Conservation (phyloP, 2,113 vertebrate genomes). For the Gymnocephalus cernua region DNA sequence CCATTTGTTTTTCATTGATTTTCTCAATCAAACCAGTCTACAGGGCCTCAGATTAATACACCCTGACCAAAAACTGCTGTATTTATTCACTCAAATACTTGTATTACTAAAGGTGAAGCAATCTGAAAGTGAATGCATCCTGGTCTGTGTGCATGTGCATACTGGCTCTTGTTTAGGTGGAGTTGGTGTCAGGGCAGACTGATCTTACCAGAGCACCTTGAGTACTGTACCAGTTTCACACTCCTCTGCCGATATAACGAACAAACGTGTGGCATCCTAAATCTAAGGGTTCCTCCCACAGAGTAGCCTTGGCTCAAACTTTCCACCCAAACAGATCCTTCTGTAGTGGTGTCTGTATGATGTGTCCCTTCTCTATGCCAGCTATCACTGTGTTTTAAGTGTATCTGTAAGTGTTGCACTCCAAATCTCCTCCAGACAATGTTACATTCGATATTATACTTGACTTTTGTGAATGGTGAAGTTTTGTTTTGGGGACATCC, state of each 20-base stretch:
- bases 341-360: conserved; percentile 49
- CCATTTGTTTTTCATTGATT: conserved; percentile 53
- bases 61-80: conserved; percentile 64
- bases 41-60: conserved; percentile 53
- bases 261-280: conserved; percentile 56
- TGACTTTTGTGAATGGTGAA: conserved; percentile 62
- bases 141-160: conserved; percentile 54
- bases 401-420: conserved; percentile 75
- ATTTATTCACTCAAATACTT: conserved; percentile 56
- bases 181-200: neutral
- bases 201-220: conserved; percentile 25
- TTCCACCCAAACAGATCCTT: conserved; percentile 42
- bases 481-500: conserved; percentile 60
- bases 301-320: conserved; percentile 32
- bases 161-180: conserved; percentile 39
- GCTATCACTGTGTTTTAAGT: conserved; percentile 66
- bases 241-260: conserved; percentile 46
- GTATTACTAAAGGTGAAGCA: conserved; percentile 30
- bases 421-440: conserved; percentile 70
- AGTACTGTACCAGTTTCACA: conserved; percentile 13
- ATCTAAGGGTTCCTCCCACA: conserved; percentile 33
- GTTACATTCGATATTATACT: conserved; percentile 80
- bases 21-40: conserved; percentile 54
- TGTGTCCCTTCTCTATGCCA: conserved; percentile 56
- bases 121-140: conserved; percentile 45